Evolutionary conservation across 1,140 invertebrate species (phyloP).

Genomic region (Nymphalis io): DNA sequence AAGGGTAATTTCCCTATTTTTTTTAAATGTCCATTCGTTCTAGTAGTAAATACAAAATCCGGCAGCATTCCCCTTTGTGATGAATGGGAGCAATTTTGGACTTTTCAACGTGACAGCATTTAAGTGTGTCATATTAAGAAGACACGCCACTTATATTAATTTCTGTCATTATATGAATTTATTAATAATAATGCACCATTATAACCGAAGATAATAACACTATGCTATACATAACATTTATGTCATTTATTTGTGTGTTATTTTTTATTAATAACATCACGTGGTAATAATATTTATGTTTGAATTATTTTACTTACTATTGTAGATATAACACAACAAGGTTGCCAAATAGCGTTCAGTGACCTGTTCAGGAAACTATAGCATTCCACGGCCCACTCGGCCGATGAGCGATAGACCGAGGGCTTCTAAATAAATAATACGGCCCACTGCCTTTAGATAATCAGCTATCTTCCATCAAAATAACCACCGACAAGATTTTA

Average conservation of each 20-base stretch:
- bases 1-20: no score
- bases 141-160: no score
- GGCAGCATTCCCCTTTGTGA: no score
- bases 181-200: no score
- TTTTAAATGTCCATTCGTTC: no score
- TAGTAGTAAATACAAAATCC: no score
- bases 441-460: constrained; percentile 35
- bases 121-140: no score
- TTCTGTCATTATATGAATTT: no score
- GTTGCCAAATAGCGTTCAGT: constrained; percentile 42
- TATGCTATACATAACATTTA: no score
- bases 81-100: no score
- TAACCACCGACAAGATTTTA: constrained; percentile 7
- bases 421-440: constrained; percentile 40
- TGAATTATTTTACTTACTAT: neutral
- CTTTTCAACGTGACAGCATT: no score
- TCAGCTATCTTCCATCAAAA: constrained; percentile 29
- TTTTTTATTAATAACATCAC: neutral
- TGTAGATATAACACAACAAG: constrained; percentile 32
- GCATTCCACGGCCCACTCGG: constrained; percentile 51
- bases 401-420: constrained; percentile 38
- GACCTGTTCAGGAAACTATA: constrained; percentile 54
- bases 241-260: neutral
- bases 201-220: no score
- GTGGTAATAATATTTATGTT: neutral